Percentiles rank a stretch among this genome's conserved stretches.
Conservation (phyloP, 2,113 vertebrate species). For the Procavia capensis region DNA sequence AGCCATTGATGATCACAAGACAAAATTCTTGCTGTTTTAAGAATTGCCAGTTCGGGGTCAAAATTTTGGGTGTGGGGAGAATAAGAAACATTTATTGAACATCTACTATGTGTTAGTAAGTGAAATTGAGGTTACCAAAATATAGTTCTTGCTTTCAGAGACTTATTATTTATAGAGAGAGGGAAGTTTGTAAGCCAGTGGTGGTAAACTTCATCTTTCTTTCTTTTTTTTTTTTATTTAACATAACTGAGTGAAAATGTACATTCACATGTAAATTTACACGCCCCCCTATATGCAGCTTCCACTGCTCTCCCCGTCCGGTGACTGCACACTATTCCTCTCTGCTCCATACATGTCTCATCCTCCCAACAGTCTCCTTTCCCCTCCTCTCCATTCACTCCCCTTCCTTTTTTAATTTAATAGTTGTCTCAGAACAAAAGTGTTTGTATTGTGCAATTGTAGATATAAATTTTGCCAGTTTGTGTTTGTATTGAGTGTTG, state of each 20-base stretch:
- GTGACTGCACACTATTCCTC: too few relatives aligned
- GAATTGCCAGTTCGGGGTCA: background rate
- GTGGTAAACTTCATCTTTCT: background rate
- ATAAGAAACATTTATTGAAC: background rate
- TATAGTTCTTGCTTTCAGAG: background rate
- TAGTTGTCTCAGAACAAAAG: background rate
- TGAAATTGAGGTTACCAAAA: background rate
- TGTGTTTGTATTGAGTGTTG: background rate
- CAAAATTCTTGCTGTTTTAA: background rate
- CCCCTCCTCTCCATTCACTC: too few relatives aligned
- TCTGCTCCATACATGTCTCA: too few relatives aligned
- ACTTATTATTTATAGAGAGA: background rate
- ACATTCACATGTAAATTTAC: too few relatives aligned
- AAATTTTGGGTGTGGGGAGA: background rate
- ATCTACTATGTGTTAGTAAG: slow-evolving; percentile 11
- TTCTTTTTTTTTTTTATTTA: too few relatives aligned
- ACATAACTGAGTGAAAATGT: too few relatives aligned
- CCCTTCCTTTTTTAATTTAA: background rate
- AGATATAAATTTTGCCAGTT: background rate
- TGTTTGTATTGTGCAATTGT: background rate
- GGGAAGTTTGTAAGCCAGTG: background rate
- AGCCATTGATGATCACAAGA: background rate
- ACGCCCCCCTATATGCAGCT: too few relatives aligned
- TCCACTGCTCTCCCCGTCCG: too few relatives aligned
- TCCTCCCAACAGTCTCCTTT: too few relatives aligned